A percentile compares a stretch with the other conserved stretches of the same genome.
These are phyloP conservation scores for Atlantisia rogersi DNA, from an alignment of 2,113 vertebrate species.

Conservation along the genomic window DNA sequence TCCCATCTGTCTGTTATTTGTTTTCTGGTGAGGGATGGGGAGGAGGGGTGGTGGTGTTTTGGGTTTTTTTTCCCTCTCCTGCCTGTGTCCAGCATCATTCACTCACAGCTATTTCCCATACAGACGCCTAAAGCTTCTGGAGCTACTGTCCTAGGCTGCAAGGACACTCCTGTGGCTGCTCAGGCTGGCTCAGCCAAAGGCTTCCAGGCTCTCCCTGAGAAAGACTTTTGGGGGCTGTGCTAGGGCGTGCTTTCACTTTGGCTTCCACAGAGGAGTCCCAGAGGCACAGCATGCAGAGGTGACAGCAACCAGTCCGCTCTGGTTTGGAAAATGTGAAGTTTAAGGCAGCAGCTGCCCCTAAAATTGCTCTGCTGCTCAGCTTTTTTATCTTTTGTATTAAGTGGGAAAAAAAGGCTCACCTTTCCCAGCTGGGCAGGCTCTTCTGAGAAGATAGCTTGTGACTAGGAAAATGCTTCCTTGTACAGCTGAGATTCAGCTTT, in stretches of 20 bases:
- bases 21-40: background rate
- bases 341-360: background rate
- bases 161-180: background rate
- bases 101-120: background rate
- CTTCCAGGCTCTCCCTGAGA: accelerated
- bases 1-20: background rate
- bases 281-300: background rate
- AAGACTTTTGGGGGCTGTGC: background rate
- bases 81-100: background rate
- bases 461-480: background rate
- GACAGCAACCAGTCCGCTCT: background rate
- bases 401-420: background rate
- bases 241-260: background rate
- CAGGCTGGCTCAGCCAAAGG: background rate
- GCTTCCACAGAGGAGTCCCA: background rate
- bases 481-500: background rate
- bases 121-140: background rate
- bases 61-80: background rate
- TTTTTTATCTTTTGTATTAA: background rate
- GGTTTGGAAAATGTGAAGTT: background rate
- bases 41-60: no score
- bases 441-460: background rate
- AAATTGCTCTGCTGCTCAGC: background rate
- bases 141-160: background rate
- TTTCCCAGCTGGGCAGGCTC: background rate